A percentile compares a stretch with the other conserved stretches of the same genome.
These are phyloP conservation scores for Oostethus manadensis DNA, from an alignment of 2,113 vertebrate species.

Conservation along the genomic window DNA sequence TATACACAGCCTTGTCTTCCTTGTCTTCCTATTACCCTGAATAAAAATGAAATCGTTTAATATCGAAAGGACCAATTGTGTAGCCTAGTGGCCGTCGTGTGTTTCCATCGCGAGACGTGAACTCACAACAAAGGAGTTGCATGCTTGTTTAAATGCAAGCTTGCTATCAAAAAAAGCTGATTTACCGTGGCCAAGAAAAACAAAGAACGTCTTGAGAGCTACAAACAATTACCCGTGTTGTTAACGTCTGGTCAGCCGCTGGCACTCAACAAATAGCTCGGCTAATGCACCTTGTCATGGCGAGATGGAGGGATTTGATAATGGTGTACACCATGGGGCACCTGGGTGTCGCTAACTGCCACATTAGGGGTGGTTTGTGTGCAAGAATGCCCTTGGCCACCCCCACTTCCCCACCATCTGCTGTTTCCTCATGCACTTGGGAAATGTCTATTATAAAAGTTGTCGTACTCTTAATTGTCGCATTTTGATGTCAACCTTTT, in stretches of 20 bases:
- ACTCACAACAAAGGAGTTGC: slow-evolving; percentile 43
- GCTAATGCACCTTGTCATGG: slow-evolving; percentile 60
- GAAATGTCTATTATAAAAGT: slow-evolving; percentile 1
- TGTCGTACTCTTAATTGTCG: background rate
- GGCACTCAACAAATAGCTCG: slow-evolving; percentile 56
- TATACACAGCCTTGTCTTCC: background rate
- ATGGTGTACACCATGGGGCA: slow-evolving; percentile 44
- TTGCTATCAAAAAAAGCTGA: slow-evolving; percentile 31
- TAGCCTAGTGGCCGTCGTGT: slow-evolving; percentile 18
- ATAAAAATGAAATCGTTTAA: slow-evolving; percentile 13
- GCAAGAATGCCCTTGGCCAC: slow-evolving; percentile 40
- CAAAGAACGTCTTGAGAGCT: slow-evolving; percentile 53
- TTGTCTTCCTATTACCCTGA: background rate
- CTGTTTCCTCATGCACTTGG: slow-evolving; percentile 13
- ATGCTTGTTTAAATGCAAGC: slow-evolving; percentile 42
- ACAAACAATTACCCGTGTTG: slow-evolving; percentile 66
- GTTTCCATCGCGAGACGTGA: slow-evolving; percentile 35
- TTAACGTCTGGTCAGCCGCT: slow-evolving; percentile 58
- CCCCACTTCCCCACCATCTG: slow-evolving; percentile 47
- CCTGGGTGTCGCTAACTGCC: slow-evolving; percentile 61
- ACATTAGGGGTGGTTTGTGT: slow-evolving; percentile 59
- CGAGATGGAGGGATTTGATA: slow-evolving; percentile 60
- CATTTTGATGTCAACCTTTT: background rate
- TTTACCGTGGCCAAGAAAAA: slow-evolving; percentile 64
- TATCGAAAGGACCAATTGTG: slow-evolving; percentile 32